phyloP scores from a whole-genome alignment of 2,888 invertebrate species.

The Pollenia labialis region DNA sequence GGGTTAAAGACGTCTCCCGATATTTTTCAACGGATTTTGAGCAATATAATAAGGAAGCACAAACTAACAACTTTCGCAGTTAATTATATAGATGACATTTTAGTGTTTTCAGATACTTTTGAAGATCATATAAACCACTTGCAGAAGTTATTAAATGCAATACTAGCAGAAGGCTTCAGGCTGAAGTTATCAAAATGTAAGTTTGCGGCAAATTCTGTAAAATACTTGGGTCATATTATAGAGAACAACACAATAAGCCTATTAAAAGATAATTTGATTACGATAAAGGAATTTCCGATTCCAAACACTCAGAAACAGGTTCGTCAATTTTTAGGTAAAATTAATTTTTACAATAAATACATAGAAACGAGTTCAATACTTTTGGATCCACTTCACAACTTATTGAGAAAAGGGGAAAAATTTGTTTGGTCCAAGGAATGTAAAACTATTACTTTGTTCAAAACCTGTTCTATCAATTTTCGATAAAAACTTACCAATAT shows the following conservation, averaged over 20 bases:
- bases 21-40: too few relatives aligned
- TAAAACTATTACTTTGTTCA: constrained; percentile 66
- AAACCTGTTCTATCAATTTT: constrained; percentile 69
- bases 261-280: constrained; percentile 59
- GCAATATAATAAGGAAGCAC: too few relatives aligned
- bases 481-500: constrained; percentile 70
- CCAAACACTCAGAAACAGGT: constrained; percentile 69
- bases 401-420: constrained; percentile 64
- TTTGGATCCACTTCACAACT: constrained; percentile 70
- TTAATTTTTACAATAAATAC: constrained; percentile 73
- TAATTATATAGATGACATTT: constrained; percentile 72
- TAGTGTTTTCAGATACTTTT: constrained; percentile 72
- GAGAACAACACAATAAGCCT: constrained; percentile 67
- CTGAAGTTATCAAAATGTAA: constrained; percentile 72
- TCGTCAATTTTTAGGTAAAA: constrained; percentile 71
- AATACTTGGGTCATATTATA: constrained; percentile 69
- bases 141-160: constrained; percentile 67
- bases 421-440: constrained; percentile 69
- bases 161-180: constrained; percentile 72
- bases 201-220: constrained; percentile 58
- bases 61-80: neutral
- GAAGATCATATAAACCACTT: constrained; percentile 57
- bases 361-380: constrained; percentile 65
- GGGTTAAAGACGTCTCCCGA: constrained; percentile 45
- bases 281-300: constrained; percentile 69